Evolutionary conservation across 2,797 vertebrate species (phyloP), one percentile per base, ranked within the genome.

Genomic region (Telmatherina bonti): DNA sequence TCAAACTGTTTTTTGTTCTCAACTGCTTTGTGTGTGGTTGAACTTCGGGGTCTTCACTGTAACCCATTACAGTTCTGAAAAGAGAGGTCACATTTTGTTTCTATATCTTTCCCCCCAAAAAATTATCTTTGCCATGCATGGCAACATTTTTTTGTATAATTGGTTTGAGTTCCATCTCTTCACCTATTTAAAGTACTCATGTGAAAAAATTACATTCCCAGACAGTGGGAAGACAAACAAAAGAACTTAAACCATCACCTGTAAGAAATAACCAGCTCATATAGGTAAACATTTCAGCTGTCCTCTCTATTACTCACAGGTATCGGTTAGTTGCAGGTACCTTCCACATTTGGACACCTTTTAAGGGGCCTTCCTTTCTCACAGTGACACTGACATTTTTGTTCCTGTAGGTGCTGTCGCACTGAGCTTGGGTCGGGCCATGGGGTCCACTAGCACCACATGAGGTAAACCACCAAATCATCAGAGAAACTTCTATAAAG

Each of bases 391-490:
- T 95, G 80, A 96, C 84, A 0, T 96, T 96, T 88, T 91, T 95
- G 89, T 96, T 93, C 59, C 90, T 92, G 81, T 97, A 96, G 31
- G 95, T 93, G 10, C 90, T 94, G 85, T 97, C 93, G 7, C 97
- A 97, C 87, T 97, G 97, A 56, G 95, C 95, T 87, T 97, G 96
- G 53, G 96, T 98, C 6, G 96, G 96, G 2, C 96, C 96, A 0
- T 56, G 76, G 2, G 94, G 93, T 33, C 97, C 95, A 12, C 95
- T 97, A 80, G 96, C 96, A 15, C 96, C 95, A 62, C 96, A 97
- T 0, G 96, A 94, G 49, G 94, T 94, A 76, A 97, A 97, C 92
- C 85, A 93, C 96, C 96, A 97, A 0, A 90, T 86, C 85, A 94
- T 93, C 77, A 93, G 90, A 74, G 94, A 90, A 13, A 92, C 88